Evolutionary conservation across 2,113 vertebrate species (phyloP), one percentile per base, ranked within the genome.

Genomic region (Lucifuga dentata): DNA sequence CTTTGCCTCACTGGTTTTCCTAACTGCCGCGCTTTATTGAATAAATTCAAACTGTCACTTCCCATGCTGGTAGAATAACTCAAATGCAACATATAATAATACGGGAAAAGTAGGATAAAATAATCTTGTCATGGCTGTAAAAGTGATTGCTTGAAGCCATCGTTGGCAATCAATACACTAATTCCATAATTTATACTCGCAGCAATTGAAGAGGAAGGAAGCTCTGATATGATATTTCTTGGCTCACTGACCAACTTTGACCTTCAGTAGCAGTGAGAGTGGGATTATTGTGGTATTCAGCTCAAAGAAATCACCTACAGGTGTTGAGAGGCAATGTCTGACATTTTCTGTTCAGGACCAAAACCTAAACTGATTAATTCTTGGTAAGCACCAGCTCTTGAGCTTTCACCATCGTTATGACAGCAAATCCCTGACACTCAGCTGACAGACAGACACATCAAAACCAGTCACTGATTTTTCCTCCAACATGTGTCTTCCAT

Each of bases 81-180:
- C 96, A 96, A 95, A 97, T 94, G 94, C 94, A 96, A 95, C 95
- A 95, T 95, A 98, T 98, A 98, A 97, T 98, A 97, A 97, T 97
- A 96, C 95, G 93, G 94, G 95, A 96, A 97, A 98, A 99, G 95
- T 98, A 96, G 96, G 96, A 99, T 99, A 97, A 97, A 99, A 98
- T 96, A 98, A 99, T 98, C 95, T 98, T 99, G 97, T 99, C 97
- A 99, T 94, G 92, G 89, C 95, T 93, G 94, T 95, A 95, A 95
- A 98, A 97, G 94, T 95, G 95, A 99, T 98, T 94, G 97, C 95
- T 96, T 91, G 95, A 94, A 95, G 95, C 93, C 93, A 92, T 94
- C 93, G 93, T 93, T 90, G 89, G 93, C 94, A 95, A 98, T 99
- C 98, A 96, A 98, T 99, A 97, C 94, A 93, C 95, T 98, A 98